phyloP scores from a whole-genome alignment of 2,888 invertebrate genomes.

The Tanypteryx hageni region DNA sequence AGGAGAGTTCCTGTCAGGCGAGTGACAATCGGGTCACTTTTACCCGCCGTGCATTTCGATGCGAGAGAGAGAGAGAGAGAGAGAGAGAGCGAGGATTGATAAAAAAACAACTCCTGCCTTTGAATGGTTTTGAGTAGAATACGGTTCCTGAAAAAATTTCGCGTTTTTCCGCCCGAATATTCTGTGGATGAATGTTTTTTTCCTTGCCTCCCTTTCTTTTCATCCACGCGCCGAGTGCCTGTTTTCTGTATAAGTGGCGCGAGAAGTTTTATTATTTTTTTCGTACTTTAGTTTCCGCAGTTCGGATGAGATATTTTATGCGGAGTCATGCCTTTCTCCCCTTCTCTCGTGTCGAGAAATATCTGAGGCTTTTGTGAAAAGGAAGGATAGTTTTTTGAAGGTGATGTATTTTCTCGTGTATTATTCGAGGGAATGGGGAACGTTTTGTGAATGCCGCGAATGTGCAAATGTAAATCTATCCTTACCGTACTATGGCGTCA shows the following conservation, averaged over 20 bases:
- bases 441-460: neutral
- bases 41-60: neutral
- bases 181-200: neutral
- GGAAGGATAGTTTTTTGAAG: neutral
- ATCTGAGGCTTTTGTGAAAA: neutral
- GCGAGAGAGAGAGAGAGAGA: neutral
- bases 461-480: too few relatives aligned
- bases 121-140: neutral
- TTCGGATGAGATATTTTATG: conserved; percentile 28
- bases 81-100: too few relatives aligned
- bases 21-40: neutral
- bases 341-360: neutral
- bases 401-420: neutral
- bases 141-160: conserved; percentile 8
- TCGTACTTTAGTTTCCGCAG: conserved; percentile 20
- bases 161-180: neutral
- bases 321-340: conserved; percentile 1
- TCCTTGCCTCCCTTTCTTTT: neutral
- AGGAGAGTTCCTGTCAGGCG: neutral
- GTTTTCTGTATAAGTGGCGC: neutral
- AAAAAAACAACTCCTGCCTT: neutral
- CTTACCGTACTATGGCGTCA: neutral
- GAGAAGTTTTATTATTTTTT: neutral
- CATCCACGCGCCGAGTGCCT: neutral
- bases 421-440: neutral